Conservation (phyloP, 2,888 invertebrate species). For the Petrophora chlorosata region DNA sequence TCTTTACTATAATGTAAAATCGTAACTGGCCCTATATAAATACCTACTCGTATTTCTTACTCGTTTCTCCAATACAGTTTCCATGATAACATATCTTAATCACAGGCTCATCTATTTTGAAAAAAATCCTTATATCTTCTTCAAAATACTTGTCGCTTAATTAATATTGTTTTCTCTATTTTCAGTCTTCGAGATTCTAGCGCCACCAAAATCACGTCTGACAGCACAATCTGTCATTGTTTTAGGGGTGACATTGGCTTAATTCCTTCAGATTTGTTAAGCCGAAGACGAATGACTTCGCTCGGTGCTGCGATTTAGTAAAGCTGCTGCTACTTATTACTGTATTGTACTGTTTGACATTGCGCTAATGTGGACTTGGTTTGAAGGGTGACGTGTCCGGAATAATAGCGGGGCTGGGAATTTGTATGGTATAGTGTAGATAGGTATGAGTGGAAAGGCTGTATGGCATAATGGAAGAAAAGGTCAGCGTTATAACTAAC, state of each 20-base stretch:
- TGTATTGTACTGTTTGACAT: neutral
- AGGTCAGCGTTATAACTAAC: too few relatives aligned
- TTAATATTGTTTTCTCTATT: neutral
- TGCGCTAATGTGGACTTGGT: too few relatives aligned
- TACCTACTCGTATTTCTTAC: too few relatives aligned
- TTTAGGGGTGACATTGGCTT: constrained; percentile 15
- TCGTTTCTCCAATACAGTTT: too few relatives aligned
- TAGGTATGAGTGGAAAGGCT: too few relatives aligned
- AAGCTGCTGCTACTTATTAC: neutral
- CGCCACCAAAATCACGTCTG: neutral
- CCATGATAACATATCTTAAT: too few relatives aligned
- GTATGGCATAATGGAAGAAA: too few relatives aligned
- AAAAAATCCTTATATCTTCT: neutral
- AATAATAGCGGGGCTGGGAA: neutral
- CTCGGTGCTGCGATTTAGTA: constrained; percentile 5
- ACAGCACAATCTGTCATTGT: constrained; percentile 10
- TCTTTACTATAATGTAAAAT: too few relatives aligned
- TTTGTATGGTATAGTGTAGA: too few relatives aligned
- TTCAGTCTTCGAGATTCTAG: neutral
- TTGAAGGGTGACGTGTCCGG: neutral
- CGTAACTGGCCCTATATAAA: too few relatives aligned
- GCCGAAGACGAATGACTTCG: constrained; percentile 7
- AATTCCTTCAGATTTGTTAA: constrained; percentile 11
- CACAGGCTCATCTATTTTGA: too few relatives aligned
- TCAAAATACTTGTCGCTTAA: neutral